Evolutionary conservation across 2,888 invertebrate species (phyloP).

Genomic region (Onthophagus sagittarius): DNA sequence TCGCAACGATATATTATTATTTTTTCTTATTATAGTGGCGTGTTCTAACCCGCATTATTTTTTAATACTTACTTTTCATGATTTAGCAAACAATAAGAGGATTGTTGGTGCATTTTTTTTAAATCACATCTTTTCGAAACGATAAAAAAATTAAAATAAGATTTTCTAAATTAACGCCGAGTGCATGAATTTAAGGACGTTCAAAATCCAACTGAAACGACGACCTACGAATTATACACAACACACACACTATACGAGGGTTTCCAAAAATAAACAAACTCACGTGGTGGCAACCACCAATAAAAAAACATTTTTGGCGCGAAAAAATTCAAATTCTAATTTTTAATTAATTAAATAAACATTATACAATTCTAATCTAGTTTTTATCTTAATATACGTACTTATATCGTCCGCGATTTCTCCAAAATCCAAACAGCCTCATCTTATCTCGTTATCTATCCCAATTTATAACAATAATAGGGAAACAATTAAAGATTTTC

Average conservation of each 20-base stretch:
- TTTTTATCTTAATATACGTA: neutral
- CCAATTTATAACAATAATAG: neutral
- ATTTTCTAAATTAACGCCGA: neutral
- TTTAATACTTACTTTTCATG: neutral
- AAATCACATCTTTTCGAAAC: no score
- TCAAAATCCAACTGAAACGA: conserved; percentile 17
- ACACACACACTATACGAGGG: neutral
- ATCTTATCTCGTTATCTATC: neutral
- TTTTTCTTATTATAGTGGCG: no score
- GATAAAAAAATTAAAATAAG: no score
- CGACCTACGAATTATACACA: conserved; percentile 22
- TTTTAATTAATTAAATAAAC: neutral
- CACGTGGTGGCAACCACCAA: neutral
- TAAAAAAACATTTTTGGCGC: neutral
- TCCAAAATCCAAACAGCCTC: neutral
- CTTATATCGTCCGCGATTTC: neutral
- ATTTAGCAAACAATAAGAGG: neutral
- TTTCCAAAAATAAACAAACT: conserved; percentile 25
- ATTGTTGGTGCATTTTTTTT: neutral
- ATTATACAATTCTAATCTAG: neutral
- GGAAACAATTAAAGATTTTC: no score
- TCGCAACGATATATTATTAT: no score
- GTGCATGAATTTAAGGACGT: neutral
- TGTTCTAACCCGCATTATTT: no score
- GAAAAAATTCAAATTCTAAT: neutral